Evolutionary conservation across 2,888 invertebrate genomes (phyloP).

Genomic region (Lasioglossum vierecki): DNA sequence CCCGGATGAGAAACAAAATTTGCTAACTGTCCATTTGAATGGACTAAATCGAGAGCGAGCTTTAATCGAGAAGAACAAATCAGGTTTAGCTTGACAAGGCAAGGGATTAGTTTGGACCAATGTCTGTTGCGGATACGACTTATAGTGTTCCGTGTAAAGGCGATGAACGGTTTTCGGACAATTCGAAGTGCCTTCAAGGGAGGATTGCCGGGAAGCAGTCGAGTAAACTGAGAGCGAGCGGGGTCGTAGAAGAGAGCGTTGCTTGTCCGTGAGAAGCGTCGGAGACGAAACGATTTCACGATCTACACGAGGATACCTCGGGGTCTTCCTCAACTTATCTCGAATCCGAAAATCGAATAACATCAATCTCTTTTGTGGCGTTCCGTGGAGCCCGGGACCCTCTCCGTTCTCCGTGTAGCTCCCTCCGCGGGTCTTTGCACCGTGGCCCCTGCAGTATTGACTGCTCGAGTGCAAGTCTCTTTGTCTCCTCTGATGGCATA

Average conservation of each 20-base stretch:
- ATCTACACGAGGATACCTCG: constrained; percentile 49
- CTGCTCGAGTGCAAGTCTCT: constrained; percentile 73
- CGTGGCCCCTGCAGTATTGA: constrained; percentile 60
- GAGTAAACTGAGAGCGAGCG: not conserved
- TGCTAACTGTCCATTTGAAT: not conserved
- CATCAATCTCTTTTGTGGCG: constrained; percentile 73
- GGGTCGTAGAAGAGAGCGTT: not conserved
- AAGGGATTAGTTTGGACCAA: not conserved
- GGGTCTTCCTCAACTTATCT: constrained; percentile 63
- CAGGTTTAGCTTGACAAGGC: not conserved
- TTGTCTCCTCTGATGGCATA: constrained; percentile 73
- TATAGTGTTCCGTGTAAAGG: not conserved
- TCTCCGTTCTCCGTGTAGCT: constrained; percentile 38
- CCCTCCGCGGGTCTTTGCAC: constrained; percentile 31
- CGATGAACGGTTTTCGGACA: not conserved
- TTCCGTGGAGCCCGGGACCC: constrained; percentile 54
- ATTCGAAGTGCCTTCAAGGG: not conserved
- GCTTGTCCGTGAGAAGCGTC: constrained; percentile 22
- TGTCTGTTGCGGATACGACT: not conserved
- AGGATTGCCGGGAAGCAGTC: not conserved
- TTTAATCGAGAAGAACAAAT: not conserved
- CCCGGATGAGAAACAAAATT: not conserved
- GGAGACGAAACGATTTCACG: constrained; percentile 60
- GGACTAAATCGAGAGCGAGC: not conserved
- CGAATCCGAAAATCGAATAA: constrained; percentile 75